Base-by-base conservation (phyloP, 2,797 vertebrate species). In the Melanotaenia maccullochi region DNA sequence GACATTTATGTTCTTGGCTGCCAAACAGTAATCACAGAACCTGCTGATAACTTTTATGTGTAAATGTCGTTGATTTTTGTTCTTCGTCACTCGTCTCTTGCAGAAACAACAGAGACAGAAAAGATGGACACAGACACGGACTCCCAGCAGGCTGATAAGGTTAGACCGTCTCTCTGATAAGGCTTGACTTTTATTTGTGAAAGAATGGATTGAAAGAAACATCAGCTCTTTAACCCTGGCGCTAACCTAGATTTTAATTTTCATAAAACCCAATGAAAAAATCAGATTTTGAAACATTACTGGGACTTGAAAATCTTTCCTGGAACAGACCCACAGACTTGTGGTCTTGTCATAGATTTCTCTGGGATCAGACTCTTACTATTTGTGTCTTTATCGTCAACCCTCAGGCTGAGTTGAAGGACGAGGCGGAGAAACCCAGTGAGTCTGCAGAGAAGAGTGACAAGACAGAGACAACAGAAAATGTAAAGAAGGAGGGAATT, bases 91-190 rank as follows among this genome's bases (percentile, higher is more conserved):
- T 30, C 65, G 4, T 79, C 20, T 25, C 14, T 76, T 79, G 0
- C 89, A 97, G 98, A 98, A 88, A 87, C 93, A 5, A n/a, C 94
- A 60, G 97, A 99, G 80, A 88, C 96, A 0, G 97, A 98, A 73
- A 99, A 98, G 88, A 95, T 96, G 94, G 98, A 99, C 69, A 93
- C 96, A 0, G 97, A 99, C 73, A 47, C 95, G 0, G 97, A 98
- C 68, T 95, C 95, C 57, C 95, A 96, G 60, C 96, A 95, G 76
- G 81, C 95, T 1, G 97, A 98, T 72, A 99, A 98, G 95, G 97
- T 99, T 68, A 94, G 87, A 59, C 4, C 6, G 22, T 11, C 2
- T 61, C 35, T 30, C 3, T 1, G 4, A 9, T 62, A 55, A 56
- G 7, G 5, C 1, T 20, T 56, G 14, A 9, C 28, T 20, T 58